These are phyloP conservation scores for Phylloscopus trochilus DNA, from an alignment of 2,113 vertebrate species.

Conservation along the genomic window DNA sequence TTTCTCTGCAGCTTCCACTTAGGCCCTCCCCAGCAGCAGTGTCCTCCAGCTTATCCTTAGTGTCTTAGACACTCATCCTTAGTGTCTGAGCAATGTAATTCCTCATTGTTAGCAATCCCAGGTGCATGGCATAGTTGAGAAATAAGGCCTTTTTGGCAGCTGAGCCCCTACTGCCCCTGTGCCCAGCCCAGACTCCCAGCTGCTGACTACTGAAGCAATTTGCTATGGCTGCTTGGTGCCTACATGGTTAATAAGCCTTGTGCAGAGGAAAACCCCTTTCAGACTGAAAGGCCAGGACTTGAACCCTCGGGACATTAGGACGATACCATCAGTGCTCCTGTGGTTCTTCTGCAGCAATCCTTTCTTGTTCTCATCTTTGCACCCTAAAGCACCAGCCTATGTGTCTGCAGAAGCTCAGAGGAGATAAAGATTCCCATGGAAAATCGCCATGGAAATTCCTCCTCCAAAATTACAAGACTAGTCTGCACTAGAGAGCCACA, in stretches of 20 bases:
- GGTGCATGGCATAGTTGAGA: neutral
- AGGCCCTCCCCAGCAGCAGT: neutral
- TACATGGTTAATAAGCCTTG: neutral
- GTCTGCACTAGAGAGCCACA: neutral
- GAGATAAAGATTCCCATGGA: neutral
- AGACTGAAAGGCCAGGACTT: neutral
- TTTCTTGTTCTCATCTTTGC: neutral
- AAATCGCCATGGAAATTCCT: neutral
- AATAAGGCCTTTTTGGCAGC: neutral
- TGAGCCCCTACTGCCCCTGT: neutral
- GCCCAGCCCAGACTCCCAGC: neutral
- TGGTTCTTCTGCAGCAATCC: neutral
- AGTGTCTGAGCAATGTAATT: neutral
- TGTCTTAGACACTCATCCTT: neutral
- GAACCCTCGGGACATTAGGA: neutral
- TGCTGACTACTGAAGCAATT: neutral
- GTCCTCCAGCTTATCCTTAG: neutral
- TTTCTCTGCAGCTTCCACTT: neutral
- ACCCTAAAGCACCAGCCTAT: neutral
- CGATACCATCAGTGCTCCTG: neutral
- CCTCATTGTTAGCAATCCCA: neutral
- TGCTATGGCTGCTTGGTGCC: neutral
- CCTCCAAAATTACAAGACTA: neutral
- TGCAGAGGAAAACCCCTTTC: neutral
- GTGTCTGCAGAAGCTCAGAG: neutral